These are phyloP conservation scores for Tiliqua scincoides DNA, from an alignment of 2,113 vertebrate genomes.

Conservation along the genomic window DNA sequence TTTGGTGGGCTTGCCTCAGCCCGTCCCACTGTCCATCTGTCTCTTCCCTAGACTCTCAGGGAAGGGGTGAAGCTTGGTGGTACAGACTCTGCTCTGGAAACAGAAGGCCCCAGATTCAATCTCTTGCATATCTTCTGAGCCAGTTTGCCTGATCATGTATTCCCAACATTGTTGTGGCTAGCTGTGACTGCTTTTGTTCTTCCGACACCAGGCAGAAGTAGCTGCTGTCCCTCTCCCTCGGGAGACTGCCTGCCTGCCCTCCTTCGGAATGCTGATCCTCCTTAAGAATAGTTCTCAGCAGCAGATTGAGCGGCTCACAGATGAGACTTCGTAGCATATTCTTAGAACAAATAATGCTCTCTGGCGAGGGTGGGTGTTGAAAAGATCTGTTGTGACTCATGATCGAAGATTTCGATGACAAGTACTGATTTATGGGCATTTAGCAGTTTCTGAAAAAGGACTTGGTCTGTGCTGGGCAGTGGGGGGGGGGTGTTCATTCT, in stretches of 20 bases:
- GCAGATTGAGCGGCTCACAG: conserved; percentile 35
- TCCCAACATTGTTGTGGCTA: neutral
- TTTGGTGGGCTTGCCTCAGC: no score
- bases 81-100: no score
- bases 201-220: neutral
- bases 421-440: conserved; percentile 47
- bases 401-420: conserved; percentile 32
- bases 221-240: neutral
- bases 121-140: neutral
- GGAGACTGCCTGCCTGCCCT: conserved; percentile 57
- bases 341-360: conserved; percentile 54
- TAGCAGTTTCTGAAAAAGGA: conserved; percentile 43
- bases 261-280: conserved; percentile 59
- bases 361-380: conserved; percentile 23
- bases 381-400: conserved; percentile 45
- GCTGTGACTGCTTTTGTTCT: neutral
- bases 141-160: neutral
- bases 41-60: no score
- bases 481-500: conserved; percentile 43
- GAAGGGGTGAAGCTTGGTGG: no score
- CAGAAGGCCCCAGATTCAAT: no score
- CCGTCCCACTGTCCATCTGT: no score
- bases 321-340: conserved; percentile 47
- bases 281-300: conserved; percentile 53
- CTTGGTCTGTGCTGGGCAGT: conserved; percentile 23